Percentiles rank a stretch among this genome's conserved stretches.
Evolutionary conservation across 2,888 invertebrate species (phyloP).

Genomic region (Tiliacea aurago): DNA sequence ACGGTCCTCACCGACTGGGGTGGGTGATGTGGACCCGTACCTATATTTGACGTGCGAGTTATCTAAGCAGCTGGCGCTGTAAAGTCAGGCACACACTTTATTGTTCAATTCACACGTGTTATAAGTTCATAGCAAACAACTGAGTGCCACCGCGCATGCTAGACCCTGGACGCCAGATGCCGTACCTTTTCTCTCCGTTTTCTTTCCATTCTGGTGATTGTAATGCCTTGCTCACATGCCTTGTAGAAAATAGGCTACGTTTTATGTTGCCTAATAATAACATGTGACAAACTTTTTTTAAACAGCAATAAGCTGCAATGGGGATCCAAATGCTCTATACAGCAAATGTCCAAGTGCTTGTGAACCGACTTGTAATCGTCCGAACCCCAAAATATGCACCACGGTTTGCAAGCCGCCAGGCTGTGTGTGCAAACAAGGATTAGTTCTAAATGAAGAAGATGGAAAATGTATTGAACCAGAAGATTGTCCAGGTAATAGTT

Average conservation of each 20-base stretch:
- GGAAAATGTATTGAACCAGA: constrained; percentile 17
- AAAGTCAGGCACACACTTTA: not conserved
- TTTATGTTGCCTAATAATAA: not conserved
- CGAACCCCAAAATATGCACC: not conserved
- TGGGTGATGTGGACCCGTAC: not conserved
- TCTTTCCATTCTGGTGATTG: not conserved
- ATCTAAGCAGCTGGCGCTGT: not conserved
- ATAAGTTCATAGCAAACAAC: not conserved
- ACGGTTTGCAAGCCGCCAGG: not conserved
- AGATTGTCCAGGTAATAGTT: constrained; percentile 10
- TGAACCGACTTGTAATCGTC: not conserved
- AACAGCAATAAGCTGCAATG: constrained; percentile 12
- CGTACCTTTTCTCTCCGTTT: not conserved
- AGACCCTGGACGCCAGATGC: not conserved
- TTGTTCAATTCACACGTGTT: not conserved
- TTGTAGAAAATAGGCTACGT: not conserved
- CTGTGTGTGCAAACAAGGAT: constrained; percentile 14
- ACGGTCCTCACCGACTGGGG: too few relatives aligned
- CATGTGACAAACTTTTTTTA: not conserved
- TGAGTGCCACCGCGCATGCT: not conserved
- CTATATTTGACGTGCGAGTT: not conserved
- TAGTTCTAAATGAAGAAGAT: not conserved
- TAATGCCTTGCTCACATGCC: not conserved
- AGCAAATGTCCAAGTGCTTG: constrained; percentile 13
- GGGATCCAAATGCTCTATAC: constrained; percentile 8